Conservation (phyloP, 2,888 invertebrate genomes). For the Brachyopa scutellaris region DNA sequence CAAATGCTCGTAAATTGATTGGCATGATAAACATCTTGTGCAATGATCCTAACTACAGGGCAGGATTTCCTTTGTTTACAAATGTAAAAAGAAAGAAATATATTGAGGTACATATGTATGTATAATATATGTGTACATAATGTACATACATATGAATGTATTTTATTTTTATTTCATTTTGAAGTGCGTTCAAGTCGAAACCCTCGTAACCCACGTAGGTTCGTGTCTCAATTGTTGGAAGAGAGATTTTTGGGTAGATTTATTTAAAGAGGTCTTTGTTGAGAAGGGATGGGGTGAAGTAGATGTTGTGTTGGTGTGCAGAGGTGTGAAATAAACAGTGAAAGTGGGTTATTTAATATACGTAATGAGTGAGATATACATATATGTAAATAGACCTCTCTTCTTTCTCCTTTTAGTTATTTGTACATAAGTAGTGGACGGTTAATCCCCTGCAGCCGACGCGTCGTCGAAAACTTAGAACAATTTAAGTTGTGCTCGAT, state of each 20-base stretch:
- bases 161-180: slow-evolving; percentile 10
- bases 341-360: too few relatives aligned
- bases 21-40: slow-evolving; percentile 36
- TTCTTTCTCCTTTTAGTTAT: too few relatives aligned
- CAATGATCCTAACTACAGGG: slow-evolving; percentile 11
- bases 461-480: too few relatives aligned
- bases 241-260: neutral
- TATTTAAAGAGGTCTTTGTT: neutral
- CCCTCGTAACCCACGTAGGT: neutral
- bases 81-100: too few relatives aligned
- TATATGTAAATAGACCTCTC: too few relatives aligned
- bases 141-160: too few relatives aligned
- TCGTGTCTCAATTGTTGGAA: neutral
- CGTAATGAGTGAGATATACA: too few relatives aligned
- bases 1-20: slow-evolving; percentile 11
- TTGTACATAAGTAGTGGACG: too few relatives aligned
- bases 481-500: too few relatives aligned
- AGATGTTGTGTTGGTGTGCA: neutral
- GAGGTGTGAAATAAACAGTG: slow-evolving; percentile 1
- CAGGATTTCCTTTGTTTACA: slow-evolving; percentile 28
- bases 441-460: too few relatives aligned
- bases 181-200: neutral
- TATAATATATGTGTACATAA: too few relatives aligned
- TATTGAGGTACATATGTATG: too few relatives aligned
- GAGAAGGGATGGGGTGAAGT: neutral